Evolutionary conservation across 2,888 invertebrate species (phyloP), one percentile per base, ranked within the genome.

Genomic region (Hipparchia sbordonii): DNA sequence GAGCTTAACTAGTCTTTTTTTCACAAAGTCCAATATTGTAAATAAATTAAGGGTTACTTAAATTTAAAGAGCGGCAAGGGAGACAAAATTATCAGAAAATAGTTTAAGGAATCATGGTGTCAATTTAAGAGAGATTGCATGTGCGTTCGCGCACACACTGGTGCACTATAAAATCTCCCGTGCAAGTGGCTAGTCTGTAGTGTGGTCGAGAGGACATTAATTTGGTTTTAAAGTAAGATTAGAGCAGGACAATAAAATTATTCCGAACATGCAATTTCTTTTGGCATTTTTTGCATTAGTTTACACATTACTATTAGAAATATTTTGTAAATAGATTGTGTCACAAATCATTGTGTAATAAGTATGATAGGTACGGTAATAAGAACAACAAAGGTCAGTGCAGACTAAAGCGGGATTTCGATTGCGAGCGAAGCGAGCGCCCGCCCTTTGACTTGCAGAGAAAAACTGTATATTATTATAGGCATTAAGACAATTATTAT

Each of bases 161-260:
- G 39, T 39, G 39, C 39, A 39, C 39, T 39, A 39, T 39, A 39
- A 39, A 39, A 5, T 39, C 39, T 39, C 39, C 39, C 5, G 39
- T 5, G 2, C 5, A 39, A 5, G 7, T 48, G 48, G 48, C 7
- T 59, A 33, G 33, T 59, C 9, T 13, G 23, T 6, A 1, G 33
- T 23, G 23, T 23, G 23, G 23, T 23, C 23, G 23, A 23, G 23
- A 39, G 39, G 39, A 39, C 39, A 39, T 39, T 39, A 2, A 39
- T 52, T 23, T 6, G 9, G 13, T 51, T 23, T 51, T 65, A 33
- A 33, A 52, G 12, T 65, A 65, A 65, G 33, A 13, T 62, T 39
- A 65, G 33, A 65, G 52, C 52, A 52, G 52, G 65, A 65, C 65
- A 65, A 65, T 65, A 65, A 65, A 51, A 12, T 33, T 65, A 52